These are phyloP conservation scores for Sus cebifrons DNA, from an alignment of 2,797 vertebrate species.

Conservation along the genomic window DNA sequence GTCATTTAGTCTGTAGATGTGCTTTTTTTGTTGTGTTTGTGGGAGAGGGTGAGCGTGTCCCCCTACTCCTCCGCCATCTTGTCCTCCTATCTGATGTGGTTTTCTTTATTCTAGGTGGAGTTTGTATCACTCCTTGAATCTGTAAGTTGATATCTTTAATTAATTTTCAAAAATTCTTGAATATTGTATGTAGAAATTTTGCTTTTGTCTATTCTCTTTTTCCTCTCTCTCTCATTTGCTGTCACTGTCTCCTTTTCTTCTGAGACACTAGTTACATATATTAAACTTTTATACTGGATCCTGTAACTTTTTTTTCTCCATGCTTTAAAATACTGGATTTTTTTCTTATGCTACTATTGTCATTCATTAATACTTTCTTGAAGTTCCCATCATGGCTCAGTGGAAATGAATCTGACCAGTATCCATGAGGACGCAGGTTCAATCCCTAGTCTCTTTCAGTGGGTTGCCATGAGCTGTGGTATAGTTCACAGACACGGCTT, in stretches of 20 bases:
- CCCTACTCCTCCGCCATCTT: too few relatives aligned
- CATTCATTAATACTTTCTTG: background rate
- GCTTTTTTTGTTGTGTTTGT: too few relatives aligned
- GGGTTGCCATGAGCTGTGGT: too few relatives aligned
- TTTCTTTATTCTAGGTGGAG: conserved; percentile 31
- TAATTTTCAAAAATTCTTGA: background rate
- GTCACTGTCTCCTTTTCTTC: background rate
- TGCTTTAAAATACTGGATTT: background rate
- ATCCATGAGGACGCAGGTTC: too few relatives aligned
- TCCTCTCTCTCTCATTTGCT: background rate
- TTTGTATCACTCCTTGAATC: conserved; percentile 9
- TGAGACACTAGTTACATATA: background rate
- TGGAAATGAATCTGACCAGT: too few relatives aligned
- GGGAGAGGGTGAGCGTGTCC: too few relatives aligned
- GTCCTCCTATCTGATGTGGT: background rate
- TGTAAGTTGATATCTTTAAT: background rate
- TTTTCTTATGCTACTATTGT: background rate
- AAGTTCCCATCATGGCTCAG: too few relatives aligned
- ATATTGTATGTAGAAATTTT: conserved; percentile 3
- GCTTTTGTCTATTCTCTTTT: background rate
- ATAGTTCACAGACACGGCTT: too few relatives aligned
- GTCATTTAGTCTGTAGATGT: too few relatives aligned
- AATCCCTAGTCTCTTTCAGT: too few relatives aligned
- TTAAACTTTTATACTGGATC: background rate
- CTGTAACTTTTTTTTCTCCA: background rate